Percentiles rank a stretch among this genome's conserved stretches.
Evolutionary conservation across 1,140 invertebrate genomes (phyloP).

Genomic region (Solenopsis fugax): DNA sequence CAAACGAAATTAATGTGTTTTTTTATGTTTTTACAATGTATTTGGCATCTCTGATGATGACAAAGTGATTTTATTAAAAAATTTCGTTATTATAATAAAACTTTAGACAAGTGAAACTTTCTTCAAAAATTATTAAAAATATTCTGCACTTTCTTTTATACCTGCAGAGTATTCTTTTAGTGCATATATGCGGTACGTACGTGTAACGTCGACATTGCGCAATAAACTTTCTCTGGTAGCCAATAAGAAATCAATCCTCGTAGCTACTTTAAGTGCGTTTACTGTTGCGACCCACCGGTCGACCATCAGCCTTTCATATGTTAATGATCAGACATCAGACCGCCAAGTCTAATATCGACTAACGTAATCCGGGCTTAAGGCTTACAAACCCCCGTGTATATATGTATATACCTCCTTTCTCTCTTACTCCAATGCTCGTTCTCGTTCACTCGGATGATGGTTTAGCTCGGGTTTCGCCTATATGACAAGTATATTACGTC

Average conservation of each 20-base stretch:
- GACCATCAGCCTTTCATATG: constrained; percentile 79
- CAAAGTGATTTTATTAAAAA: background rate
- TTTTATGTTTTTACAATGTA: background rate
- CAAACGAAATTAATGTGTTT: background rate
- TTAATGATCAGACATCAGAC: constrained; percentile 80
- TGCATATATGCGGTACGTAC: background rate
- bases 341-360: constrained; percentile 80
- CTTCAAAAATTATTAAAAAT: background rate
- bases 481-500: constrained; percentile 85
- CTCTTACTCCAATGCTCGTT: constrained; percentile 25
- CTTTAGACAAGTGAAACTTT: background rate
- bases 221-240: constrained; percentile 33
- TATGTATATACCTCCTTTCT: constrained; percentile 40
- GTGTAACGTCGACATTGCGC: background rate
- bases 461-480: constrained; percentile 73
- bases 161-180: background rate
- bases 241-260: constrained; percentile 60
- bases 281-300: constrained; percentile 38
- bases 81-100: background rate
- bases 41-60: background rate
- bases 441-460: constrained; percentile 54
- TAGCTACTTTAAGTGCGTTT: constrained; percentile 36
- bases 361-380: constrained; percentile 81
- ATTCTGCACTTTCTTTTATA: background rate
- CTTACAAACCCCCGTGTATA: constrained; percentile 71